Evolutionary conservation across 2,113 vertebrate species (phyloP).

Genomic region (Lanius ludovicianus): DNA sequence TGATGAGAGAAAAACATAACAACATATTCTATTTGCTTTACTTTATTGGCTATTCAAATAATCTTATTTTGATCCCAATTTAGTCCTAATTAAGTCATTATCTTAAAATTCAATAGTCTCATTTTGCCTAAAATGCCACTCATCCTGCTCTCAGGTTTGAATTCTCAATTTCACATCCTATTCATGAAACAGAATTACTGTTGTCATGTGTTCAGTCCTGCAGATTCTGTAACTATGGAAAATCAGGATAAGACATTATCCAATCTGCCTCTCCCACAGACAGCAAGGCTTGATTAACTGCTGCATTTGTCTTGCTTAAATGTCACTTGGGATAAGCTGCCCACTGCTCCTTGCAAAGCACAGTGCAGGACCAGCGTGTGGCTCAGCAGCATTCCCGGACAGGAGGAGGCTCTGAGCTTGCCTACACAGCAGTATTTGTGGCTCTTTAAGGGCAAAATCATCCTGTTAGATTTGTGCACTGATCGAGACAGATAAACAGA

Average conservation of each 20-base stretch:
- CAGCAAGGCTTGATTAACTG: not conserved
- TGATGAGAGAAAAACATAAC: not conserved
- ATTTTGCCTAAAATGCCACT: not conserved
- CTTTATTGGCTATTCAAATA: not conserved
- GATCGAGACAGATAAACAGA: constrained; percentile 42
- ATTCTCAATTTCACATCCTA: not conserved
- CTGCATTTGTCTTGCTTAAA: not conserved
- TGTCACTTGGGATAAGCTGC: not conserved
- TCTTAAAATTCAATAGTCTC: not conserved
- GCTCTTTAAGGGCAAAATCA: constrained; percentile 19
- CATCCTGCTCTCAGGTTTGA: not conserved
- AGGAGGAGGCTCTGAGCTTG: not conserved
- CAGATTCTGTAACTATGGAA: not conserved
- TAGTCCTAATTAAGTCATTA: not conserved
- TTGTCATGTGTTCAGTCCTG: not conserved
- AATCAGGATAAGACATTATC: not conserved
- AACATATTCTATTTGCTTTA: not conserved
- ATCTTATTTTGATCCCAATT: not conserved
- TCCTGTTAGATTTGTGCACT: constrained; percentile 11
- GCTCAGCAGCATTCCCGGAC: not conserved
- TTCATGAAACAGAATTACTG: not conserved
- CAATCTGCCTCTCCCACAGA: not conserved
- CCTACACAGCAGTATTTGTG: not conserved
- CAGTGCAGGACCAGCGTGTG: fast-evolving
- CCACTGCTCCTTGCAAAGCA: not conserved